Conservation (phyloP, 37 sponge, comb jelly and placozoan genomes). For the Chondrosia reniformis region DNA sequence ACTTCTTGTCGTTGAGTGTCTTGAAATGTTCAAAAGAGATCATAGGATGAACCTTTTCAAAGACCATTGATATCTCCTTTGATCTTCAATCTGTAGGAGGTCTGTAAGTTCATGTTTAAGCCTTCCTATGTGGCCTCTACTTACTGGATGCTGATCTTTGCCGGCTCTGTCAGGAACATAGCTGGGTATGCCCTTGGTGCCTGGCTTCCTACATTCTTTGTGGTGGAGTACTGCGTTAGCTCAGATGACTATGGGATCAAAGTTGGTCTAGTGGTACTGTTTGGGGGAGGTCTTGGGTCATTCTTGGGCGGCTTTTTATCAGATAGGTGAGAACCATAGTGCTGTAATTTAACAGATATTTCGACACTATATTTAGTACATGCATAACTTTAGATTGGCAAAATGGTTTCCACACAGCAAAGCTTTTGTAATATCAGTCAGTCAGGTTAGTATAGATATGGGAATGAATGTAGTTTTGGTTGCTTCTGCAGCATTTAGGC, state of each 20-base stretch:
- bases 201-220: constrained; percentile 83
- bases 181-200: constrained; percentile 83
- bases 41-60: too few species aligned
- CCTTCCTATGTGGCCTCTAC: constrained; percentile 29
- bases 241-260: constrained; percentile 54
- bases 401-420: background rate
- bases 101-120: constrained; percentile 42
- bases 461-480: background rate
- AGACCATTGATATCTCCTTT: too few species aligned
- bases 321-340: constrained; percentile 45
- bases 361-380: background rate
- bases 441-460: constrained; percentile 14
- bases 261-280: constrained; percentile 69
- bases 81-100: too few species aligned
- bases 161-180: constrained; percentile 83
- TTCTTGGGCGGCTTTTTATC: constrained; percentile 75
- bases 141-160: constrained; percentile 61
- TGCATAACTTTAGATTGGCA: background rate
- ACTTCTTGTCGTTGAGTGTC: too few species aligned
- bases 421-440: constrained; percentile 12
- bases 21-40: too few species aligned
- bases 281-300: constrained; percentile 75
- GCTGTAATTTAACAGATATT: background rate
- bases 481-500: too few species aligned
- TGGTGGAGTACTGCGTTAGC: constrained; percentile 25